Evolutionary conservation across 2,888 invertebrate species (phyloP).

Genomic region (Drosophila infuscata): DNA sequence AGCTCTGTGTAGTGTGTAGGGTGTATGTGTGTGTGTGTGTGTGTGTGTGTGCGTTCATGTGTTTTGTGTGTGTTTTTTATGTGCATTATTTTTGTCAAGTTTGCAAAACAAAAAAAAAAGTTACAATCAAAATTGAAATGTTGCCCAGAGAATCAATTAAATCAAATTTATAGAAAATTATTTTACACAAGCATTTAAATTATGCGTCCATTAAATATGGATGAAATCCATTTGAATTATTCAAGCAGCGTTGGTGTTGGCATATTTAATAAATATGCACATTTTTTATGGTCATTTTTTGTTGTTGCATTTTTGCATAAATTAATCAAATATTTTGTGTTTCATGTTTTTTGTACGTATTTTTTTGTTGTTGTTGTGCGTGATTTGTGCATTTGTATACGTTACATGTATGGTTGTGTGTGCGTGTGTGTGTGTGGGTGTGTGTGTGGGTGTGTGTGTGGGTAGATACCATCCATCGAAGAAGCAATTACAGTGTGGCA

Average conservation of each 20-base stretch:
- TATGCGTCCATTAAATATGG: conserved; percentile 62
- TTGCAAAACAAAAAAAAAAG: conserved; percentile 11
- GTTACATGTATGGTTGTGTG: conserved; percentile 22
- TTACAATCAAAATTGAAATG: conserved; percentile 24
- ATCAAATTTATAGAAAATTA: conserved; percentile 41
- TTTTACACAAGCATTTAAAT: conserved; percentile 69
- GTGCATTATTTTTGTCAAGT: conserved; percentile 36
- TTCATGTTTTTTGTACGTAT: conserved; percentile 8
- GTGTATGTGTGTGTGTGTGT: conserved; percentile 31
- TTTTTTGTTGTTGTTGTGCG: conserved; percentile 14
- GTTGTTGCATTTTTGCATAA: conserved; percentile 32
- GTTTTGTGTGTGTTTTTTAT: background rate
- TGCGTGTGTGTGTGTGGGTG: conserved; percentile 42
- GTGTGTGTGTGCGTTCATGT: conserved; percentile 32
- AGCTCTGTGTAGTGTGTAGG: conserved; percentile 70
- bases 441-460: conserved; percentile 42
- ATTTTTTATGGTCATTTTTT: conserved; percentile 31
- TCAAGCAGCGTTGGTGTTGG: conserved; percentile 65
- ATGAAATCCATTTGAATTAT: conserved; percentile 68
- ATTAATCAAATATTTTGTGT: conserved; percentile 25
- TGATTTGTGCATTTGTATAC: conserved; percentile 25
- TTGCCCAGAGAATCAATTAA: conserved; percentile 35
- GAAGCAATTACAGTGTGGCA: conserved; percentile 82
- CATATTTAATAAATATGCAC: conserved; percentile 48
- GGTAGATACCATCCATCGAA: conserved; percentile 83